Evolutionary conservation across 1,140 invertebrate genomes (phyloP).

Genomic region (Sipha flava): DNA sequence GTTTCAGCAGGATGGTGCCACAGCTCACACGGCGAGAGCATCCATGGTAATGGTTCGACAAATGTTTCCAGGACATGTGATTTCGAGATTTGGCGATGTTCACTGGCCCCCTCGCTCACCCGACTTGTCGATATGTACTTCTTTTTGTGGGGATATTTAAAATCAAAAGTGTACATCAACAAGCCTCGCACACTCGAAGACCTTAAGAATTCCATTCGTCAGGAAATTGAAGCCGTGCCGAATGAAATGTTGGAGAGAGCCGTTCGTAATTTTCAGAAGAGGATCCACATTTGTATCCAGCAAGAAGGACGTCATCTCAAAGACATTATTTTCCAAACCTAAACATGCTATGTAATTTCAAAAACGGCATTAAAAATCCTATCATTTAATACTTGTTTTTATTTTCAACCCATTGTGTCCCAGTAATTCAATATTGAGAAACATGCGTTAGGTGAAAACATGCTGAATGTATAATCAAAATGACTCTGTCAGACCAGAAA

Average conservation of each 20-base stretch:
- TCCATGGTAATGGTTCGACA: background rate
- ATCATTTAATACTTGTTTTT: constrained; percentile 5
- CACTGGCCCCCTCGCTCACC: constrained; percentile 1
- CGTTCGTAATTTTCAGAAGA: background rate
- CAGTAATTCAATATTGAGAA: constrained; percentile 20
- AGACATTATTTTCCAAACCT: background rate
- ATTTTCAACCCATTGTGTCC: constrained; percentile 10
- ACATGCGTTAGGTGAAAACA: too few relatives aligned
- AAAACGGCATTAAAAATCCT: constrained; percentile 24
- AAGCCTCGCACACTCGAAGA: background rate
- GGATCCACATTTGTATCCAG: background rate
- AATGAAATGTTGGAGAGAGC: background rate
- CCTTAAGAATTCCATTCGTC: background rate
- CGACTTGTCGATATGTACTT: too few relatives aligned
- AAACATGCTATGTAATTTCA: background rate
- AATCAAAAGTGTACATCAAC: background rate
- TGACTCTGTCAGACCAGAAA: too few relatives aligned
- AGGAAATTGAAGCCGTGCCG: background rate
- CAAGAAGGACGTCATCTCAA: background rate
- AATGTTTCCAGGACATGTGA: background rate
- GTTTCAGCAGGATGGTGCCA: constrained; percentile 38
- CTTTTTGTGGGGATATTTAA: too few relatives aligned
- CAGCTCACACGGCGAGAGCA: constrained; percentile 33
- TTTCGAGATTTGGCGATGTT: constrained; percentile 33
- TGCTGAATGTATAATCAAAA: too few relatives aligned